Percentiles rank a stretch among this genome's conserved stretches.
Evolutionary conservation across 35 echinoderm and acorn worm genomes (phyloP).

Genomic region (Holothuria glaberrima): DNA sequence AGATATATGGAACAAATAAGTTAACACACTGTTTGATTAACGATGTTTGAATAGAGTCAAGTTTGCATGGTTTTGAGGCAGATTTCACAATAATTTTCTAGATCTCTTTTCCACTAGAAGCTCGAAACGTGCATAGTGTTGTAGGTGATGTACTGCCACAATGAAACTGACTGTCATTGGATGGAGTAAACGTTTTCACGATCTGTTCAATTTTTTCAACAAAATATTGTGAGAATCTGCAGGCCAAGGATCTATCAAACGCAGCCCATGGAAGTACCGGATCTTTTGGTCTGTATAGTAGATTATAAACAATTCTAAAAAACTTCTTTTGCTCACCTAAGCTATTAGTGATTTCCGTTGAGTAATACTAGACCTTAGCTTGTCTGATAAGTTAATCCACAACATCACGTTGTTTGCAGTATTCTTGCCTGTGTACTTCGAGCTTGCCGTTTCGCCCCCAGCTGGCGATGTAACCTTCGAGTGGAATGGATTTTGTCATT

Average conservation of each 20-base stretch:
- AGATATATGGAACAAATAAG: slow-evolving; percentile 49
- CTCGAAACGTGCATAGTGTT: background rate
- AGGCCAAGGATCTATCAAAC: background rate
- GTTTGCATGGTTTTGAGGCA: slow-evolving; percentile 39
- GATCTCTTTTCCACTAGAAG: background rate
- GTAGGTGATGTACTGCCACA: slow-evolving; percentile 1
- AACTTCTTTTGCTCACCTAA: slow-evolving; percentile 65
- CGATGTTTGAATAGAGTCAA: slow-evolving; percentile 42
- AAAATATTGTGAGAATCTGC: slow-evolving; percentile 41
- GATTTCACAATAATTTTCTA: too few species aligned
- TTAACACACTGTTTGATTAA: slow-evolving; percentile 49
- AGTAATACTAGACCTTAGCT: slow-evolving; percentile 53
- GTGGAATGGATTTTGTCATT: slow-evolving; percentile 41
- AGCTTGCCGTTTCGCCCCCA: background rate
- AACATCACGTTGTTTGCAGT: slow-evolving; percentile 28
- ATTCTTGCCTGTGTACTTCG: slow-evolving; percentile 48
- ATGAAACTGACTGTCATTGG: background rate
- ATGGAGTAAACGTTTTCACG: background rate
- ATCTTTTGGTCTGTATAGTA: background rate
- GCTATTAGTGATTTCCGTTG: slow-evolving; percentile 35
- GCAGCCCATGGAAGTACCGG: slow-evolving; percentile 9
- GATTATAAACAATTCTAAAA: slow-evolving; percentile 54
- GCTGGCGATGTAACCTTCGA: slow-evolving; percentile 21
- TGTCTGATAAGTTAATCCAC: slow-evolving; percentile 10
- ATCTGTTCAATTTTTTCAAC: slow-evolving; percentile 31